Base-by-base conservation (phyloP, 2,797 vertebrate species). In the Salmo trutta region DNA sequence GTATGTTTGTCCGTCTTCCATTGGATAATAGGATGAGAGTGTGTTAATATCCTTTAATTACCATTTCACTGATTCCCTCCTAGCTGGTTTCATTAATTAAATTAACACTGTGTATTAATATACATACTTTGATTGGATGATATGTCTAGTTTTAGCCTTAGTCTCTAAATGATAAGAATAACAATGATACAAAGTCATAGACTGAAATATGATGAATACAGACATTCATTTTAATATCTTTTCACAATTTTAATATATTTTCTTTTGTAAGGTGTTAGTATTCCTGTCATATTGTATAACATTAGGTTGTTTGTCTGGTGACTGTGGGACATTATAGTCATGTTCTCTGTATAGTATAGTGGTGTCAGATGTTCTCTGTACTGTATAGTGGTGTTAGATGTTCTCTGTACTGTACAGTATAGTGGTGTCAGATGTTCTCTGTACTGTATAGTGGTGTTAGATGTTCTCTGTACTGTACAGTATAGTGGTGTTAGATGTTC, bases 1-100 rank as follows among this genome's bases (percentile, higher is more conserved):
- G 5, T 41, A 0, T 27, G 69, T 52, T 71, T 3, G 29, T 29
- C 29, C 0, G 29, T 29, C 29, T 29, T 29, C 0, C 29, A 2
- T 51, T 17, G 27, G 21, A 21, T n/a, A 5, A 16, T 62, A 62
- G 7, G 56, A 21, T n/a, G 8, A 6, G 7, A 2, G 21, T 17
- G 24, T 17, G 10, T 27, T 2, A 52, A 21, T 71, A 21, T 51
- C 41, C 33, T 75, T n/a, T 75, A 79, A 76, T 74, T 72, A 56
- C 27, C 59, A 56, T 69, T 75, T 64, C 52, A 75, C 53, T 70
- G 71, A 71, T 81, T 10, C 51, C 51, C 53, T 80, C 69, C 31
- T 52, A 73, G 24, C 65, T 73, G 53, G 5, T 72, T 67, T 65
- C 54, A 67, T 16, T 67, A 7, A 27, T 67, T 19, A 16, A 17